Evolutionary conservation across 92 coral and sea anemone genomes (phyloP).

Genomic region (Zoanthus solanderi): DNA sequence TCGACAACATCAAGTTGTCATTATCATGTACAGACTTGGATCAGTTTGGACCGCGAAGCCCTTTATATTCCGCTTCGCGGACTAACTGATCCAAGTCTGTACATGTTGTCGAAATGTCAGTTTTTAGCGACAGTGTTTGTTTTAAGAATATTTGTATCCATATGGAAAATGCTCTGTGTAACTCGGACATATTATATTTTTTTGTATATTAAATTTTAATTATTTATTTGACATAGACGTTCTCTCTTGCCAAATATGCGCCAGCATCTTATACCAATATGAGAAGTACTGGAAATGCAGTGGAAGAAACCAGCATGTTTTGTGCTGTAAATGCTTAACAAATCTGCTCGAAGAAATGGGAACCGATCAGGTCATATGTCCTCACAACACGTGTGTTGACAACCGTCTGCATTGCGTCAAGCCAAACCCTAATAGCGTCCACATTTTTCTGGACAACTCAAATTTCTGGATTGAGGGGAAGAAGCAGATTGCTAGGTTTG

Average conservation of each 20-base stretch:
- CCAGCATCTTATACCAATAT: background rate
- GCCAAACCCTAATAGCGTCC: background rate
- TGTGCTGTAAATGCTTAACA: background rate
- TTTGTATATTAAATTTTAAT: background rate
- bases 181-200: too few species aligned
- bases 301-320: background rate
- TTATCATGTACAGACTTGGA: too few species aligned
- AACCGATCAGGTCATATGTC: background rate
- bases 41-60: too few species aligned
- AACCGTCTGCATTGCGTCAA: background rate
- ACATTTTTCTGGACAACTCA: too few species aligned
- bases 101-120: too few species aligned
- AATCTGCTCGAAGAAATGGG: background rate
- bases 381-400: background rate
- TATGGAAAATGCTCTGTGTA: too few species aligned
- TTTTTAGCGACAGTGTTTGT: too few species aligned
- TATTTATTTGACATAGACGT: background rate
- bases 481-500: background rate
- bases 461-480: too few species aligned
- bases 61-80: too few species aligned
- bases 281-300: conserved; percentile 1
- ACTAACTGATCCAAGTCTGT: too few species aligned
- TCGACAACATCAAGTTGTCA: too few species aligned
- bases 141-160: too few species aligned
- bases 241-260: background rate